phyloP scores from a whole-genome alignment of 2,113 vertebrate genomes.

The Apeltes quadracus region DNA sequence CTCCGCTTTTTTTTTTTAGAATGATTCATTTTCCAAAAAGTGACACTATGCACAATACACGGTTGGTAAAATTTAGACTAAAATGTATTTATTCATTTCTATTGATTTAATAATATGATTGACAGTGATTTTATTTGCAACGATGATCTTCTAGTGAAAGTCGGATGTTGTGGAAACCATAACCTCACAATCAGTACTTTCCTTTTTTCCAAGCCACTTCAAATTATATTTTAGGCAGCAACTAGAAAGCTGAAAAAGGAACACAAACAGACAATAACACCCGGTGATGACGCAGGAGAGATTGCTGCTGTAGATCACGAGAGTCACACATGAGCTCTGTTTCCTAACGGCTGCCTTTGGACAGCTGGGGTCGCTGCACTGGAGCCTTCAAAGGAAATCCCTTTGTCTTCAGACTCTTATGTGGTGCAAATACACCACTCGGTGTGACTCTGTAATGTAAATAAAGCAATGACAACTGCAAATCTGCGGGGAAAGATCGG shows the following conservation, averaged over 20 bases:
- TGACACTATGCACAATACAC: neutral
- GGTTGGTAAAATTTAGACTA: neutral
- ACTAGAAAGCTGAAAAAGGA: neutral
- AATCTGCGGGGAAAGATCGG: slow-evolving; percentile 44
- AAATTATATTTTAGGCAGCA: neutral
- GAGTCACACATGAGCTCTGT: slow-evolving; percentile 50
- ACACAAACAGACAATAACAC: slow-evolving; percentile 18
- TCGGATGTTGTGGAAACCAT: neutral
- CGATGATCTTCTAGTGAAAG: neutral
- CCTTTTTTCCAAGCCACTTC: no score
- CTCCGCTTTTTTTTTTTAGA: neutral
- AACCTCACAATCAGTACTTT: neutral
- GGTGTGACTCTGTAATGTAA: slow-evolving; percentile 37
- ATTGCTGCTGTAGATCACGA: slow-evolving; percentile 50
- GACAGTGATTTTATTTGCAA: neutral
- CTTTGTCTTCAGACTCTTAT: slow-evolving; percentile 49
- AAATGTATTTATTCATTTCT: neutral
- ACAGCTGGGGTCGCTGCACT: slow-evolving; percentile 69
- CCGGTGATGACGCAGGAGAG: slow-evolving; percentile 31
- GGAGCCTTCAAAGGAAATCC: slow-evolving; percentile 64
- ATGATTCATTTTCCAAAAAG: neutral
- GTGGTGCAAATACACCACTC: slow-evolving; percentile 33
- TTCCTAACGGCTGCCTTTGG: slow-evolving; percentile 54
- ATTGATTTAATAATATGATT: neutral
- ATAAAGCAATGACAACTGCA: slow-evolving; percentile 47